Conservation (phyloP, 2,888 invertebrate species). For the Protodeltote pygarga region DNA sequence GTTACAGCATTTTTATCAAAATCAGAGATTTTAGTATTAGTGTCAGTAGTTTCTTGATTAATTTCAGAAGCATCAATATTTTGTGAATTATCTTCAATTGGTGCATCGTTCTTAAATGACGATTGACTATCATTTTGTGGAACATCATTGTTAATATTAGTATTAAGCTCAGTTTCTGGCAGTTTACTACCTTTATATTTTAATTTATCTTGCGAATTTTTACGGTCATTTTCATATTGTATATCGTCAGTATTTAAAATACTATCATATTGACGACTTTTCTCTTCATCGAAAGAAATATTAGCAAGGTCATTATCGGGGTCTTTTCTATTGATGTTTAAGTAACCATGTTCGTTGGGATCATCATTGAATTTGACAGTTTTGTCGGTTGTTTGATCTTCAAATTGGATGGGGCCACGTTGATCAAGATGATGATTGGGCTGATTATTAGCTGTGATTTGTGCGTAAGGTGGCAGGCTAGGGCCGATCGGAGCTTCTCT, state of each 20-base stretch:
- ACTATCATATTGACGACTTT: constrained; percentile 16
- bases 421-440: constrained; percentile 17
- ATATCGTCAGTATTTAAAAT: not conserved
- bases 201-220: constrained; percentile 2
- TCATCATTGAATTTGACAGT: constrained; percentile 27
- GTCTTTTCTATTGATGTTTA: not conserved
- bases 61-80: constrained; percentile 8
- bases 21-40: not conserved
- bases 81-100: not conserved
- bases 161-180: not conserved
- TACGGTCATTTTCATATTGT: constrained; percentile 8
- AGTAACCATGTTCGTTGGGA: not conserved
- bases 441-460: constrained; percentile 43
- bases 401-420: constrained; percentile 31
- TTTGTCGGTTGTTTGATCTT: constrained; percentile 16
- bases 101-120: constrained; percentile 11
- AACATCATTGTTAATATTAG: not conserved
- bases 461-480: constrained; percentile 39
- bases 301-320: not conserved
- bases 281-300: constrained; percentile 6
- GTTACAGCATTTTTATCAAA: not conserved
- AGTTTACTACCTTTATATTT: constrained; percentile 49
- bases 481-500: not conserved
- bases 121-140: not conserved
- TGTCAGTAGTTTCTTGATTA: not conserved